Evolutionary conservation across 2,797 vertebrate species (phyloP), one percentile per base, ranked within the genome.

Genomic region (Enteromius treurensis): DNA sequence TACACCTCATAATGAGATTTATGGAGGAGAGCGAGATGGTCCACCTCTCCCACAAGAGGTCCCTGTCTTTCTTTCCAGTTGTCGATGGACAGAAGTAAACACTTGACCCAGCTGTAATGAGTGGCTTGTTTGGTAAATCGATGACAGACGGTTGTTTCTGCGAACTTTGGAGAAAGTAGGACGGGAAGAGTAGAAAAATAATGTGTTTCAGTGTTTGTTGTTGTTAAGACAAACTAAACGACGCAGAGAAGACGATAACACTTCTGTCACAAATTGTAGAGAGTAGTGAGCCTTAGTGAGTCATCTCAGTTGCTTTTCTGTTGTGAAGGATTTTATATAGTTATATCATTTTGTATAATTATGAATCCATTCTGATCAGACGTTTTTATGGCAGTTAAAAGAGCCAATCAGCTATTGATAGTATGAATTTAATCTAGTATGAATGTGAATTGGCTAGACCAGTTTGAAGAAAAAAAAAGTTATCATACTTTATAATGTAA

Each of bases 1-100:
- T 23, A 76, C 62, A 64, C 40, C 55, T 73, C 74, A 81, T 88
- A 89, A 90, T 90, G 88, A 89, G 88, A 89, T 90, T 88, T 90
- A 88, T 86, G 84, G 82, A 58, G 75, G 74, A 81, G 70, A 80
- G 65, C 29, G 84, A 80, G 80, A 68, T 23, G 14, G 26, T 26
- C 82, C 76, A 80, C 79, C 71, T 67, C 51, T 78, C 29, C 23
- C 53, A 42, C 77, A 58, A 83, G 74, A 26, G 71, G 62, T 85
- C 79, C 45, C 76, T 82, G 80, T 80, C 80, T 71, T 62, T 80
- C 82, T 83, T 70, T 26, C 37, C 17, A 71, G 78, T 79, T 77
- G 80, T 62, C 81, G 74, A 75, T 73, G 58, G 81, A 81, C 53
- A 55, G 60, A 77, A 73, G 82, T n/a, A 37, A 79, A 87, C 84